phyloP scores from a whole-genome alignment of 2,797 vertebrate genomes.

The Dermochelys coriacea region DNA sequence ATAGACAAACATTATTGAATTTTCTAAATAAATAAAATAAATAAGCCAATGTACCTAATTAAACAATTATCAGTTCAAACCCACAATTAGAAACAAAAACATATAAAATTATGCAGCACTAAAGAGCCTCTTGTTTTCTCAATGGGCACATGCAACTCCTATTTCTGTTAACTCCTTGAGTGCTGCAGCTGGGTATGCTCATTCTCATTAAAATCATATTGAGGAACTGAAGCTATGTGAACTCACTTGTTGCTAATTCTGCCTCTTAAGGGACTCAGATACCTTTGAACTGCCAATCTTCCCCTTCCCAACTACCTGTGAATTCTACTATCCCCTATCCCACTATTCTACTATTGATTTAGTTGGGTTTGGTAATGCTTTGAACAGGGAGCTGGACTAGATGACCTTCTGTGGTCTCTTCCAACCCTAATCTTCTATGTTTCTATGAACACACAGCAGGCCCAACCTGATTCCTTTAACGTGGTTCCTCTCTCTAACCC shows the following conservation, averaged over 20 bases:
- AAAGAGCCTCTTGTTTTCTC: conserved; percentile 24
- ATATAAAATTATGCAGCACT: conserved; percentile 32
- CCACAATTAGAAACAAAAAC: conserved; percentile 65
- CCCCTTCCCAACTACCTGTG: not conserved
- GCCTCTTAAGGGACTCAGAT: not conserved
- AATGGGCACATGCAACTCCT: not conserved
- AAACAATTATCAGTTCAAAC: conserved; percentile 69
- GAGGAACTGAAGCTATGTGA: not conserved
- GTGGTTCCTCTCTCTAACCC: not conserved
- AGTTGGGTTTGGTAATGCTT: no score
- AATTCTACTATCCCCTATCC: not conserved
- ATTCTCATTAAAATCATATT: not conserved
- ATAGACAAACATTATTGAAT: conserved; percentile 61
- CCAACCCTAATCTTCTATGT: no score
- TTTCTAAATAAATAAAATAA: conserved; percentile 48
- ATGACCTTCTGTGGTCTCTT: no score
- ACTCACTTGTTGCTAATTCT: not conserved
- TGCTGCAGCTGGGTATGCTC: not conserved
- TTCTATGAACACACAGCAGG: not conserved
- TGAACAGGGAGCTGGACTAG: no score
- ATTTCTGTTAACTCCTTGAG: conserved; percentile 14
- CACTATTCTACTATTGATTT: no score
- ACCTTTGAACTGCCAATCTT: not conserved
- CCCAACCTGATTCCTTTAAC: not conserved
- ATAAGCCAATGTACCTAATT: conserved; percentile 61